Evolutionary conservation across 2,113 vertebrate genomes (phyloP), one percentile per base, ranked within the genome.

Genomic region (Sclerurus mexicanus): DNA sequence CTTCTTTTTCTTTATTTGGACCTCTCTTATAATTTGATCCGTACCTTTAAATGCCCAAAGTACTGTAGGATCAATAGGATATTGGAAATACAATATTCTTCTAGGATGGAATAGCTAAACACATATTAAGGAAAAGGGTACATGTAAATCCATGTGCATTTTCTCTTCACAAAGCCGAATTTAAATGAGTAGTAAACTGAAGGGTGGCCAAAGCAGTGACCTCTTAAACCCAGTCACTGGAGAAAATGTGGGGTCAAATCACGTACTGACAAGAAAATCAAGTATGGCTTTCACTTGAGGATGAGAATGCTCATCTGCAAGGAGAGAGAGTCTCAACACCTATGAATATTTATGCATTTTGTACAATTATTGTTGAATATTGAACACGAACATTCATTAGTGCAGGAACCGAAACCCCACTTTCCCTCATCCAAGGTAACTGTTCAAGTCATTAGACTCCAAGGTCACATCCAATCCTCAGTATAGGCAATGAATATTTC

Each of bases 281-380:
- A 84, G 50, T 27, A 2, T 24, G 42, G 42, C 21, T 89, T 90
- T 83, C 80, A 76, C 42, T 37, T 92, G 82, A 80, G 53, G n/a
- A 71, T 31, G 21, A 69, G 58, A 73, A 75, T 33, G 3, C n/a
- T 84, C 55, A 52, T 75, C 89, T 81, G 64, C 47, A 71, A 89
- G 35, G 39, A 37, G 46, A 77, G 33, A 44, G n/a, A 63, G 14
- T 63, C 60, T 63, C 44, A 47, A 20, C 1, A 5, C 27, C 42
- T 63, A 78, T 89, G 30, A 89, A 92, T 95, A 93, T 89, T 95
- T 95, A 90, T 49, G 47, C 4, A 2, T 74, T 84, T 93, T 59
- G 39, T 49, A 56, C 60, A 86, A 72, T 81, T 90, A 81, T 55
- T 86, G 42, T 80, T 93, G 53, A 77, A 92, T 90, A 81, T 31